These are phyloP conservation scores for Mormyrus proboscirostris DNA, from an alignment of 2,797 vertebrate genomes.

Conservation along the genomic window DNA sequence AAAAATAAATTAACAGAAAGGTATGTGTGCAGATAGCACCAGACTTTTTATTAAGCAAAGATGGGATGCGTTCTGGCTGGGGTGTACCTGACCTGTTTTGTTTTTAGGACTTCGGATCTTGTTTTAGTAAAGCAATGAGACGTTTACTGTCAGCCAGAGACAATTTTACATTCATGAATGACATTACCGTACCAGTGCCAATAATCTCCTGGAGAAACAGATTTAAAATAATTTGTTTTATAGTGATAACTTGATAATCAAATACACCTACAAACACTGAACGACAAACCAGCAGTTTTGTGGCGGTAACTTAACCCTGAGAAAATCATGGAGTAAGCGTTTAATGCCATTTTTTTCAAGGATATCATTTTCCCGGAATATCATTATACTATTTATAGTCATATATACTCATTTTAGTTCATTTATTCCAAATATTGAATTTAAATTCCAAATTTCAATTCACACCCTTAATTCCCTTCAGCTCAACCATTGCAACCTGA, in stretches of 20 bases:
- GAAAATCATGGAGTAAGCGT: neutral
- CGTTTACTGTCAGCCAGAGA: neutral
- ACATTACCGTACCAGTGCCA: neutral
- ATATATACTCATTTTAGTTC: neutral
- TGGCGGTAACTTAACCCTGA: neutral
- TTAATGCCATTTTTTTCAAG: neutral
- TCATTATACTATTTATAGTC: neutral
- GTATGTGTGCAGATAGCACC: neutral
- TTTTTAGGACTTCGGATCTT: neutral
- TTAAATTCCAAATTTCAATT: neutral
- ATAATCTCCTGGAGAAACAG: neutral
- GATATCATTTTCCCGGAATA: neutral
- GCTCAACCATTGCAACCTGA: neutral
- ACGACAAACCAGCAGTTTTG: neutral
- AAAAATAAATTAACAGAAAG: neutral
- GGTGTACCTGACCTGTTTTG: neutral
- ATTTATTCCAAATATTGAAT: neutral
- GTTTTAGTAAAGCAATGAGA: neutral
- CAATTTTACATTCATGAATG: neutral
- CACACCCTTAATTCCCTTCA: neutral
- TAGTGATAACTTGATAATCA: neutral
- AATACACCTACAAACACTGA: neutral
- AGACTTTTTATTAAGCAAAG: neutral
- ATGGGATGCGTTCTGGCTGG: neutral
- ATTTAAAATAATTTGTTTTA: neutral